Percentiles rank a stretch among this genome's conserved stretches.
These are phyloP conservation scores for Macrobrachium nipponense DNA, from an alignment of 1,140 invertebrate species.

Conservation along the genomic window DNA sequence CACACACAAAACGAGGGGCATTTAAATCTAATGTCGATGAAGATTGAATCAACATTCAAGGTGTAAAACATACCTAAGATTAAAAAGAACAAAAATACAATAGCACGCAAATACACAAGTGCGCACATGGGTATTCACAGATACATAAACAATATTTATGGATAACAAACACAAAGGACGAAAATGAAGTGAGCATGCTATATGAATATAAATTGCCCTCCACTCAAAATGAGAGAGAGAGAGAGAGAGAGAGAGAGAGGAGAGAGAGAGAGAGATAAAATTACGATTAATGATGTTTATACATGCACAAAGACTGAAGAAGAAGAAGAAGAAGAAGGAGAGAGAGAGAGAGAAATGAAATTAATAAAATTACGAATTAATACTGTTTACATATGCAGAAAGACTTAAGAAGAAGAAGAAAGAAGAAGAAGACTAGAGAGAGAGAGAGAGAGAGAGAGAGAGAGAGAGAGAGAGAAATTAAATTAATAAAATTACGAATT, in stretches of 20 bases:
- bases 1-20: not conserved
- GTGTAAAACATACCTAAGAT: no score
- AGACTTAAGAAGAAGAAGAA: not conserved
- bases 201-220: not conserved
- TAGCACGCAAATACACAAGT: no score
- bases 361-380: not conserved
- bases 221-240: not conserved
- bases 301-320: not conserved
- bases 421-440: not conserved
- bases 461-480: not conserved
- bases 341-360: not conserved
- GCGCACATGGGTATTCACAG: no score
- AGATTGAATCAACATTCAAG: no score
- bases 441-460: not conserved
- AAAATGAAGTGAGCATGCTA: not conserved
- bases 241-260: constrained; percentile 24
- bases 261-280: constrained; percentile 17
- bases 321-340: not conserved
- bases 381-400: not conserved
- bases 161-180: not conserved
- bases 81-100: no score
- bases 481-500: not conserved
- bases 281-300: no score
- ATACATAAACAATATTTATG: not conserved
- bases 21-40: no score